Evolutionary conservation across 2,888 invertebrate genomes (phyloP).

Genomic region (Oscheius onirici): DNA sequence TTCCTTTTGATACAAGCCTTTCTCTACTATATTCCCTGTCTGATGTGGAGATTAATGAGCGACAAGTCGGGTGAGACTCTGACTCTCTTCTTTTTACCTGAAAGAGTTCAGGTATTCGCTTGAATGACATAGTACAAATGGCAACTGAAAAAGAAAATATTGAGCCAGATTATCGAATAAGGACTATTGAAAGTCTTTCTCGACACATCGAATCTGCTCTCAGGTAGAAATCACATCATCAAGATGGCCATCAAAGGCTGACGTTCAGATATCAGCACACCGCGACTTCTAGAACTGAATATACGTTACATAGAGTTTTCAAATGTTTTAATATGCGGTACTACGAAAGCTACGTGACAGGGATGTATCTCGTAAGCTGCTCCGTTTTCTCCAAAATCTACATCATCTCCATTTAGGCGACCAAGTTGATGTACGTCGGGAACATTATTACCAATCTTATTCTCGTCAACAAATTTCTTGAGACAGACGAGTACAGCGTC

Average conservation of each 20-base stretch:
- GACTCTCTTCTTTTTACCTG: not conserved
- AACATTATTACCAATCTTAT: constrained; percentile 69
- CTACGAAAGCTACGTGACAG: constrained; percentile 71
- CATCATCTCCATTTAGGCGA: constrained; percentile 54
- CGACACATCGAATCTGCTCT: constrained; percentile 70
- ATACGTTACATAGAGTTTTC: constrained; percentile 70
- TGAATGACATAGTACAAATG: constrained; percentile 71
- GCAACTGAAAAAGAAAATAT: constrained; percentile 72
- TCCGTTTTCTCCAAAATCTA: not conserved
- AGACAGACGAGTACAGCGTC: constrained; percentile 69
- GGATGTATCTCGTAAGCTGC: constrained; percentile 67
- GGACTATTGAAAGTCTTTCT: constrained; percentile 70
- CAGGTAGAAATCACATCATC: constrained; percentile 41
- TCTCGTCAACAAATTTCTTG: constrained; percentile 70
- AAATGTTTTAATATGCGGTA: constrained; percentile 71
- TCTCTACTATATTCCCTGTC: constrained; percentile 74
- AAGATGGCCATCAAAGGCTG: constrained; percentile 6
- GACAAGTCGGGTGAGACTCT: constrained; percentile 72
- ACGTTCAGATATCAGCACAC: constrained; percentile 70
- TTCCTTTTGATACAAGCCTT: constrained; percentile 69
- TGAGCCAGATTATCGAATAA: constrained; percentile 70
- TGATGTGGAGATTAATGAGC: constrained; percentile 74
- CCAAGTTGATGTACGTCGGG: constrained; percentile 70
- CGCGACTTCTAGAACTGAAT: constrained; percentile 69
- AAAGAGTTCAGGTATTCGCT: constrained; percentile 61